Conservation (phyloP, 2,113 vertebrate species). For the Danionella cerebrum region DNA sequence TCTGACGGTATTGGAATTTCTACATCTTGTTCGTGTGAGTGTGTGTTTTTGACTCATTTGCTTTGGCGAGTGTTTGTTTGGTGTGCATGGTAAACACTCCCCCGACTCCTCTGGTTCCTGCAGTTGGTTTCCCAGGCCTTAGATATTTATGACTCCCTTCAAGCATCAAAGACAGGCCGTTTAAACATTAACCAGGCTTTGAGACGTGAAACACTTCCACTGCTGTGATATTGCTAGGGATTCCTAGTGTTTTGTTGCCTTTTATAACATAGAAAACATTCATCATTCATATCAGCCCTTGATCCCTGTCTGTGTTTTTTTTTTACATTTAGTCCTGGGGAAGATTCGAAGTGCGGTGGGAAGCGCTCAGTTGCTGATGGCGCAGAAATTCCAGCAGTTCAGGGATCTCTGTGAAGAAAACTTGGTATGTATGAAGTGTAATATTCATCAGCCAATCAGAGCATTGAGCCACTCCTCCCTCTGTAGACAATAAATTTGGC, state of each 20-base stretch:
- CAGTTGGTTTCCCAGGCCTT: slow-evolving; percentile 23
- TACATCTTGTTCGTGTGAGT: slow-evolving; percentile 10
- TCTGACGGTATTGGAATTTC: background rate
- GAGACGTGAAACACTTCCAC: background rate
- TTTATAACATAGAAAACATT: too few relatives aligned
- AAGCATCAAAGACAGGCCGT: slow-evolving; percentile 14
- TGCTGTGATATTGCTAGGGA: too few relatives aligned
- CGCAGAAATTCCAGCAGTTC: slow-evolving; percentile 97
- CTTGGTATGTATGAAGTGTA: slow-evolving; percentile 76
- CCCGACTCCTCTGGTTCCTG: background rate
- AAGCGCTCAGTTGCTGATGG: slow-evolving; percentile 92
- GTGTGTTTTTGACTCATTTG: background rate
- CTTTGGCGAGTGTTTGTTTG: slow-evolving; percentile 19
- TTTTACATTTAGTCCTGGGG: slow-evolving; percentile 12
- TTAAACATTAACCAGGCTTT: slow-evolving; percentile 14
- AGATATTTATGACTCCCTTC: slow-evolving; percentile 46
- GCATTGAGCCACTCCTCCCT: background rate
- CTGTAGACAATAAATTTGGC: too few relatives aligned
- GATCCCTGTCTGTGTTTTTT: background rate
- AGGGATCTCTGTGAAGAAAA: slow-evolving; percentile 96
- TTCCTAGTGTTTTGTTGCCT: too few relatives aligned
- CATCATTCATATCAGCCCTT: too few relatives aligned
- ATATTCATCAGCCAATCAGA: background rate
- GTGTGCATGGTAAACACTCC: slow-evolving; percentile 28
- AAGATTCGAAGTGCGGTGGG: slow-evolving; percentile 61